Conservation (phyloP, 2,888 invertebrate species). For the Tinea pellionella region DNA sequence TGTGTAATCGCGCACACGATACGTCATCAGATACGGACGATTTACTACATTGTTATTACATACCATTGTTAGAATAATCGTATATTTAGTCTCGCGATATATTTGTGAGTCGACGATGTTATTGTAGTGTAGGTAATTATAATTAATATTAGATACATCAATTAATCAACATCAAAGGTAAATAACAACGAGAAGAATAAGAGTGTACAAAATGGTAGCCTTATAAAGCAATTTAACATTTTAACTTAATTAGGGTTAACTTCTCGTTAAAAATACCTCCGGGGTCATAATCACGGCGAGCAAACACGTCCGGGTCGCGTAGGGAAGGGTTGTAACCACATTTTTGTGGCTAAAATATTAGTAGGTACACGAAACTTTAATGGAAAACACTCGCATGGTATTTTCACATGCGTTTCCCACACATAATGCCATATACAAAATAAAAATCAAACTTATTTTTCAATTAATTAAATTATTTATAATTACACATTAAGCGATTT, state of each 20-base stretch:
- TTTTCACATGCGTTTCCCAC: neutral
- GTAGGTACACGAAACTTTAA: neutral
- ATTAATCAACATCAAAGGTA: no score
- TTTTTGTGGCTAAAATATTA: neutral
- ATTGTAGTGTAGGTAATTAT: no score
- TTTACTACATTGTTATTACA: no score
- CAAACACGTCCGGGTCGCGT: neutral
- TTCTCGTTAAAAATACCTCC: conserved; percentile 8
- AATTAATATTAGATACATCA: no score
- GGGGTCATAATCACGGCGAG: conserved; percentile 7
- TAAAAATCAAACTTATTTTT: no score
- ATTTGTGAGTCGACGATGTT: no score
- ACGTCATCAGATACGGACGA: neutral
- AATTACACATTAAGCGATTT: no score
- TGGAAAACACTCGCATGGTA: neutral
- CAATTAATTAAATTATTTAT: no score
- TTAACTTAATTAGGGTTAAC: conserved; percentile 11
- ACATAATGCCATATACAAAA: no score
- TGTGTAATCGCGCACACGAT: neutral
- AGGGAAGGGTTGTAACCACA: conserved; percentile 1
- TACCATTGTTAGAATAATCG: no score
- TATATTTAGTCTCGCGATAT: no score
- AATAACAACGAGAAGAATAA: no score
- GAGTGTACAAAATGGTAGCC: neutral
- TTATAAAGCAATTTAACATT: conserved; percentile 7